These are phyloP conservation scores for Ceraclea dissimilis DNA, from an alignment of 2,888 invertebrate genomes.

Conservation along the genomic window DNA sequence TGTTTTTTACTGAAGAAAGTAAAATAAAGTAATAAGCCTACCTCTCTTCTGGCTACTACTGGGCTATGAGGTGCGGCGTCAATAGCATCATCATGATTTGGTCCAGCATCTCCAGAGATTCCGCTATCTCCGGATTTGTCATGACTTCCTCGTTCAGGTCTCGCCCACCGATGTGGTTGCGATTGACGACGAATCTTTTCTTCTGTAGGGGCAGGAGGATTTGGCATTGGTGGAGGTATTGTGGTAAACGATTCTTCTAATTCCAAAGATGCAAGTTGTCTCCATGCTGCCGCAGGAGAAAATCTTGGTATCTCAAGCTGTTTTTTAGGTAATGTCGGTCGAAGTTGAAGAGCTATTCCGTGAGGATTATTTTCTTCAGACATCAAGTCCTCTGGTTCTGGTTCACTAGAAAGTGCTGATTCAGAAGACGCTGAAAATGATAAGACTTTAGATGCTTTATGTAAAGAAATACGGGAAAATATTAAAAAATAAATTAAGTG, in stretches of 20 bases:
- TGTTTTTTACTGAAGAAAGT: too few relatives aligned
- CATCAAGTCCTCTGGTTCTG: conserved; percentile 36
- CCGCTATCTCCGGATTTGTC: conserved; percentile 81
- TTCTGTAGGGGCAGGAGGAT: conserved; percentile 7
- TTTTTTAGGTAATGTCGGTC: conserved; percentile 74
- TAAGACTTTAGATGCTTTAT: too few relatives aligned
- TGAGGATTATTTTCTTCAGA: conserved; percentile 42
- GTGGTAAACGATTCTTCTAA: conserved; percentile 27
- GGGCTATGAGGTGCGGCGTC: conserved; percentile 20
- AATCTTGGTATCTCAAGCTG: conserved; percentile 70
- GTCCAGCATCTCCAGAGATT: conserved; percentile 71
- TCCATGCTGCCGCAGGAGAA: conserved; percentile 79
- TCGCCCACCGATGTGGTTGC: conserved; percentile 40
- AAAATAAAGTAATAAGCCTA: too few relatives aligned
- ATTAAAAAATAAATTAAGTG: neutral
- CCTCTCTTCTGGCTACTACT: conserved; percentile 18
- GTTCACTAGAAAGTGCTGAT: conserved; percentile 51
- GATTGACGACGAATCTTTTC: conserved; percentile 45
- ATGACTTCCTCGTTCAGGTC: conserved; percentile 45
- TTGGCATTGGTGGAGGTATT: conserved; percentile 5
- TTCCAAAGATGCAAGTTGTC: conserved; percentile 59
- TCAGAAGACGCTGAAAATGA: conserved; percentile 46
- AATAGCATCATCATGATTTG: conserved; percentile 35
- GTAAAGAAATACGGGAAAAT: too few relatives aligned
- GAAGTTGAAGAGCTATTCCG: conserved; percentile 64